Evolutionary conservation across 2,888 invertebrate species (phyloP), one percentile per base, ranked within the genome.

Genomic region (Pyrocoelia pectoralis): DNA sequence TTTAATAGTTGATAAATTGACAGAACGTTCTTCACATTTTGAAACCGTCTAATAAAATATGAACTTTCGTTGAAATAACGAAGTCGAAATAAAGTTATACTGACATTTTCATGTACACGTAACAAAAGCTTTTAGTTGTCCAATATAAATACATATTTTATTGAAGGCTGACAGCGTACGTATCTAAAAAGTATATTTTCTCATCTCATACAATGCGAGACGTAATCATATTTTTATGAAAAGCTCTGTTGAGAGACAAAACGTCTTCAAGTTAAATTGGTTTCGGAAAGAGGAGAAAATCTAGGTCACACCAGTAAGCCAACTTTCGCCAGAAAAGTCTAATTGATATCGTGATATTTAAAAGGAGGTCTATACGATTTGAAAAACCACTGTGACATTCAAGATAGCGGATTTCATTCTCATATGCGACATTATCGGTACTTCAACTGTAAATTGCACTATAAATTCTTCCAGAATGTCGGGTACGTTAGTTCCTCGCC

Each of bases 371-470:
- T 12, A 24, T 6, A 6, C 24, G 43, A 17, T 52, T 48, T 24
- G 50, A 60, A 56, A 65, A 65, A 67, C 62, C 58, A 53, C 57
- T 24, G 43, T 58, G 64, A 65, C 64, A 65, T 67, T 67, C 56
- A 61, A 64, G 60, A 60, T 57, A 65, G 61, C 61, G 55, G 48
- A 67, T 64, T 57, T 51, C 61, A 61, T 55, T 68, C 68, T 65
- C 66, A 70, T 65, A 66, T 59, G 66, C 66, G 70, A 72, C 72
- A 72, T 66, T 72, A 71, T 72, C 73, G 67, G 70, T 68, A 68
- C 66, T 68, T 66, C 65, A 70, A 69, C 70, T 65, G 67, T 69
- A 70, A 74, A 73, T 72, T 72, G 71, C 68, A 66, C 70, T 68
- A 72, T 73, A 74, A 73, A 73, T 73, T 71, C 70, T 66, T 68